Base-by-base conservation (phyloP, 2,888 invertebrate genomes). In the Nemotelus pantherinus region DNA sequence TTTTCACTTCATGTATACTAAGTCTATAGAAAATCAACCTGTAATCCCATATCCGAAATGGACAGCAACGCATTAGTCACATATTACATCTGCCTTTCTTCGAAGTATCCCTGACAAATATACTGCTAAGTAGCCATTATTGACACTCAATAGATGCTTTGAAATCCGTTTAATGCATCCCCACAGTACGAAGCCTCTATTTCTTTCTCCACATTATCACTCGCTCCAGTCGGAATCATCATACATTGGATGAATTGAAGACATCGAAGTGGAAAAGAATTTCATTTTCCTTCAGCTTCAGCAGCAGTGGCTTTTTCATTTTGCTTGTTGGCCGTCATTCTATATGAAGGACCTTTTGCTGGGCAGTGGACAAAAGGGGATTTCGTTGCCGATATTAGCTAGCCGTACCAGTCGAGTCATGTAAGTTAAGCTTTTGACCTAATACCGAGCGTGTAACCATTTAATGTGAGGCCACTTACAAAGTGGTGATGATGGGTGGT, bases 81-180 rank as follows among this genome's bases (percentile, higher is more conserved):
- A 25, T 25, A 25, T 25, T 25, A 25, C 25, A 25, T 25, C 25
- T 25, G 25, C 25, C 25, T 25, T 25, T 25, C 25, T 25, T 25
- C 25, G 25, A 25, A 25, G 25, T 50, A 57, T 48, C 9, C 74
- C 65, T 67, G 25, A 41, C 44, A 55, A 74, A 50, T 68, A 67
- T 25, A 74, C 58, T 58, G 3, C 70, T 68, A 43, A 70, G 70
- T 70, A 55, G 70, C 70, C 53, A 70, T 70, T 70, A 70, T 70
- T 25, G 43, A 10, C 55, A 53, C 39, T 70, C 70, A 70, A 70
- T 70, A 55, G 50, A 53, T 41, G 70, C 70, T 70, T 70, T 70
- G 55, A 70, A 70, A 70, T 70, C 70, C 70, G 55, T 70, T 70
- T 70, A 70, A 53, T 53, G 44, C 53, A 70, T 70, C 25, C 70